Base-by-base conservation (phyloP, 92 coral and sea anemone genomes). In the Isaurus tuberculatus region DNA sequence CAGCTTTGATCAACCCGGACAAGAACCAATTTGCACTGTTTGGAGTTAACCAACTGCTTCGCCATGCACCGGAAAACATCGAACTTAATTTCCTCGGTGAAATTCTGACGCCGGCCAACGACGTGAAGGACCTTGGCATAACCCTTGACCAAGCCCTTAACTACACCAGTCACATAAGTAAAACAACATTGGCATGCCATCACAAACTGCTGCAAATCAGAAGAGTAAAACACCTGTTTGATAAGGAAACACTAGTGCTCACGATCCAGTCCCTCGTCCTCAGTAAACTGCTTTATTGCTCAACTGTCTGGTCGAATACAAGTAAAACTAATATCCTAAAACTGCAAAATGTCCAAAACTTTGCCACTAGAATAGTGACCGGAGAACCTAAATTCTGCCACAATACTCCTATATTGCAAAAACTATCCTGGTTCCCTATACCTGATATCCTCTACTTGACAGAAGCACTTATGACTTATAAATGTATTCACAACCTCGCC, bases 61-160 rank as follows among this genome's bases (percentile, higher is more conserved):
- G 14, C 36, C 69, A 29, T 36, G 5, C 57, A 32, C 75, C 85
- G 51, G 17, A 65, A 42, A 20, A 32, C 63, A 34, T 33, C 71
- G 29, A 23, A 8, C 28, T 81, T 37, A 25, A 25, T 4, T 81
- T 81, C 61, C 63, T 81, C 22, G 66, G 77, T 65, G 9, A 48
- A 29, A 44, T 61, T 36, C 44, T 86, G 33, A 55, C 71, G 36
- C 86, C 86, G 30, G 69, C 53, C 72, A 84, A 79, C 2, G 91
- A 79, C 2, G 91, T 88, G 29, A 84, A 72, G 55, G 88, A 84
- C 67, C 40, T 88, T 42, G 88, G 91, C 66, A 67, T 88, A 40
- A 74, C 68, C 25, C 79, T 88, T 8, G 91, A 84, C 68, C 84
- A 66, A 31, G 40, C 46, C 73, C 64, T 88, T 60, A 53, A 72